phyloP scores from a whole-genome alignment of 2,797 vertebrate genomes.

The Crocodylus rhombifer region DNA sequence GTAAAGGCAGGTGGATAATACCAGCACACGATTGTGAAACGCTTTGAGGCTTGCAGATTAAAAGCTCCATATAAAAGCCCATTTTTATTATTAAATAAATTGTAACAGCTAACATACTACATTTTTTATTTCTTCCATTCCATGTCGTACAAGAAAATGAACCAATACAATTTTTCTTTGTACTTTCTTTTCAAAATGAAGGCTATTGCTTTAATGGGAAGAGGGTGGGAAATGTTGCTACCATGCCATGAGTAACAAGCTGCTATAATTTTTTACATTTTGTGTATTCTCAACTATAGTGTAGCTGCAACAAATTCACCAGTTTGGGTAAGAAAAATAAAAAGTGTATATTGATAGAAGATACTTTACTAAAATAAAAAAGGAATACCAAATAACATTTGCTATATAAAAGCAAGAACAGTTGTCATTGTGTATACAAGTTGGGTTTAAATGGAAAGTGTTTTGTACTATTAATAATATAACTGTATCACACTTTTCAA shows the following conservation, averaged over 20 bases:
- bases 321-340: not conserved
- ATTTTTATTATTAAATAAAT: not conserved
- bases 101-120: not conserved
- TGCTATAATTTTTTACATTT: not conserved
- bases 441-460: constrained; percentile 48
- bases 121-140: not conserved
- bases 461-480: constrained; percentile 53
- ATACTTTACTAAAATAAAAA: constrained; percentile 9
- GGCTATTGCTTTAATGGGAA: not conserved
- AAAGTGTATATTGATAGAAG: not conserved
- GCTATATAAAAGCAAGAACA: constrained; percentile 9
- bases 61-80: not conserved
- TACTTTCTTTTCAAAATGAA: constrained; percentile 22
- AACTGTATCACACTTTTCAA: constrained; percentile 22
- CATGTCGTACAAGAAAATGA: not conserved
- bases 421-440: constrained; percentile 30
- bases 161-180: not conserved
- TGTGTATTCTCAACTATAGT: not conserved
- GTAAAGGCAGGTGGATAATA: not conserved
- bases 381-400: constrained; percentile 1
- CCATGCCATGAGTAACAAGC: not conserved
- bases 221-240: not conserved
- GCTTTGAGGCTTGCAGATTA: not conserved
- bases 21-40: not conserved
- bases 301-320: not conserved